phyloP scores from a whole-genome alignment of 2,113 vertebrate genomes.

The Mohoua ochrocephala region DNA sequence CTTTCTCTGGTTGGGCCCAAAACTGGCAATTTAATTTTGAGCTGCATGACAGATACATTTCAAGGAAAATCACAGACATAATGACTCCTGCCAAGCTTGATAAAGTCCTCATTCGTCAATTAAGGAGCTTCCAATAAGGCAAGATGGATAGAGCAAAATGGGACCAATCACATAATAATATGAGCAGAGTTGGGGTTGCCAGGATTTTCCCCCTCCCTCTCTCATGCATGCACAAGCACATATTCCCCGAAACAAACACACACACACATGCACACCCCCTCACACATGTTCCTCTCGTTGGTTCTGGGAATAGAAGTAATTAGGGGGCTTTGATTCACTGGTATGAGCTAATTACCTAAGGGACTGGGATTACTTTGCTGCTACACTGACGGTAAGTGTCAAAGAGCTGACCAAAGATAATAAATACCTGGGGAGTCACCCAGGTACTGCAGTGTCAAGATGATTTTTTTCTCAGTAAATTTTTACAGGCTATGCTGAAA shows the following conservation, averaged over 20 bases:
- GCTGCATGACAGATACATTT: slow-evolving; percentile 82
- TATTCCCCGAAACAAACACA: not conserved
- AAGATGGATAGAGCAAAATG: slow-evolving; percentile 76
- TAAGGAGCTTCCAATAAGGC: slow-evolving; percentile 80
- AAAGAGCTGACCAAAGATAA: not conserved
- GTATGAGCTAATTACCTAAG: not conserved
- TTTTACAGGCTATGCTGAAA: not conserved
- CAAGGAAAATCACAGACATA: slow-evolving; percentile 86
- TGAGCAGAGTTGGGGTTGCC: not conserved
- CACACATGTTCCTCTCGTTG: not conserved
- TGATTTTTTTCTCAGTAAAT: not conserved
- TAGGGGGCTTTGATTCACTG: not conserved
- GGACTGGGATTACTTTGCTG: not conserved
- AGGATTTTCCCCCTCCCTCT: not conserved
- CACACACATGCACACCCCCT: accelerated
- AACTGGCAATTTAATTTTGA: slow-evolving; percentile 80
- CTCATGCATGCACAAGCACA: accelerated
- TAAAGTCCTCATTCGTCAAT: slow-evolving; percentile 90
- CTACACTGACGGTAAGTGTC: not conserved
- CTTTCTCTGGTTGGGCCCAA: slow-evolving; percentile 70
- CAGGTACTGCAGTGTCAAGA: not conserved
- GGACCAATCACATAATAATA: slow-evolving; percentile 58
- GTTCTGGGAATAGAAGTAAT: not conserved
- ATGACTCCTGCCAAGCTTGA: slow-evolving; percentile 85
- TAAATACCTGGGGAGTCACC: not conserved